A percentile compares a stretch with the other conserved stretches of the same genome.
These are phyloP conservation scores for Lypha dubia DNA, from an alignment of 2,888 invertebrate species.

Conservation along the genomic window DNA sequence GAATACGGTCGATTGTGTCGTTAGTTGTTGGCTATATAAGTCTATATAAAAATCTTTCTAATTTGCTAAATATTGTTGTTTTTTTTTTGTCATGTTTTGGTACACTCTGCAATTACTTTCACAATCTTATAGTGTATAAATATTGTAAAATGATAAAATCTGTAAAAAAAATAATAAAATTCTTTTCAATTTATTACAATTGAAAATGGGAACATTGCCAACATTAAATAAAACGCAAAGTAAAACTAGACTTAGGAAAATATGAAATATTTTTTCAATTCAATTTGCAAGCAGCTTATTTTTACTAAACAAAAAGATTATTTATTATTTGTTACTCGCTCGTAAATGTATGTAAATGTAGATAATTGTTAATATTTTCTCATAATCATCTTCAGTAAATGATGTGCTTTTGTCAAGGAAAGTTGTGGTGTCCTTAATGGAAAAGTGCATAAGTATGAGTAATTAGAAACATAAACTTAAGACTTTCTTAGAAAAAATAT, in stretches of 20 bases:
- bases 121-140: conserved; percentile 25
- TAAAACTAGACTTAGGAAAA: neutral
- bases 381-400: neutral
- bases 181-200: conserved; percentile 30
- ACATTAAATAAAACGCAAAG: neutral
- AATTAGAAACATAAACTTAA: neutral
- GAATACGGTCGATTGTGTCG: no score
- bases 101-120: no score
- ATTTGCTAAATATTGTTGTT: no score
- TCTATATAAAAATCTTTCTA: no score
- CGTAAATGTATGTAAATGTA: neutral
- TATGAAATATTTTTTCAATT: neutral
- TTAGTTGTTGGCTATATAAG: no score
- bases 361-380: neutral
- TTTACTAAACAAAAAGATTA: no score
- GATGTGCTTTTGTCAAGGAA: neutral
- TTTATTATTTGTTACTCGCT: neutral
- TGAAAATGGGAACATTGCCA: conserved; percentile 23
- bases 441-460: neutral
- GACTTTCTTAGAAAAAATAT: neutral
- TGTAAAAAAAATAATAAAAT: neutral
- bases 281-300: neutral
- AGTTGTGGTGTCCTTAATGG: neutral
- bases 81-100: no score
- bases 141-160: conserved; percentile 8